phyloP scores from a whole-genome alignment of 2,888 invertebrate genomes.

The Tinea semifulvella region DNA sequence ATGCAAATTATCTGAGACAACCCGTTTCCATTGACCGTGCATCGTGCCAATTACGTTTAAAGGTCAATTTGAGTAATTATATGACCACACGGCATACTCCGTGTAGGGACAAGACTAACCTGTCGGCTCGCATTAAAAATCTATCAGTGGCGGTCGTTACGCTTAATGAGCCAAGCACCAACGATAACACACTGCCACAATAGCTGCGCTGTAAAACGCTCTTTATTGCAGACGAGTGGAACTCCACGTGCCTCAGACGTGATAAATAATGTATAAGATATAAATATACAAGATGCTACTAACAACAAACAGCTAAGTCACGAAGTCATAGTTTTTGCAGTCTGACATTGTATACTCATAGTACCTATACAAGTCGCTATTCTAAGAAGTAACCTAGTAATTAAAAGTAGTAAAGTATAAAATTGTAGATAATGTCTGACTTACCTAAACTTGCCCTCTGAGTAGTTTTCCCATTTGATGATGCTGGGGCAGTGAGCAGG shows the following conservation, averaged over 20 bases:
- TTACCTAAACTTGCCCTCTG: constrained; percentile 80
- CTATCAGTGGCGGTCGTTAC: constrained; percentile 11
- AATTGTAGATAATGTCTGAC: constrained; percentile 23
- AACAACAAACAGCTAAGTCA: constrained; percentile 29
- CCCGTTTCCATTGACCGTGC: constrained; percentile 16
- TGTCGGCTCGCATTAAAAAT: constrained; percentile 4
- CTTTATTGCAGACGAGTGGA: constrained; percentile 32
- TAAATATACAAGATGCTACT: constrained; percentile 28
- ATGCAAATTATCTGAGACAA: constrained; percentile 12
- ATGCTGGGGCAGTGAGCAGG: constrained; percentile 80
- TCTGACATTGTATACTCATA: constrained; percentile 12
- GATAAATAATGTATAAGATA: constrained; percentile 42
- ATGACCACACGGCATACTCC: neutral
- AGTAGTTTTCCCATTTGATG: constrained; percentile 89
- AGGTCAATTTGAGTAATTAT: constrained; percentile 16
- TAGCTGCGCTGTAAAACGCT: constrained; percentile 24
- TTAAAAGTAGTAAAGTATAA: constrained; percentile 1
- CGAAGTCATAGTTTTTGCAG: constrained; percentile 31
- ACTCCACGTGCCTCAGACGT: constrained; percentile 42
- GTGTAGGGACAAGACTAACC: constrained; percentile 8
- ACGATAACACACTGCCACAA: constrained; percentile 7
- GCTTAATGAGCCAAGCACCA: constrained; percentile 7
- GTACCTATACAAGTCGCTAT: neutral
- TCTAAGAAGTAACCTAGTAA: constrained; percentile 12
- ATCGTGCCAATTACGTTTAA: constrained; percentile 15